Conservation (phyloP, 1,140 invertebrate species). For the Drosophila asahinai region DNA sequence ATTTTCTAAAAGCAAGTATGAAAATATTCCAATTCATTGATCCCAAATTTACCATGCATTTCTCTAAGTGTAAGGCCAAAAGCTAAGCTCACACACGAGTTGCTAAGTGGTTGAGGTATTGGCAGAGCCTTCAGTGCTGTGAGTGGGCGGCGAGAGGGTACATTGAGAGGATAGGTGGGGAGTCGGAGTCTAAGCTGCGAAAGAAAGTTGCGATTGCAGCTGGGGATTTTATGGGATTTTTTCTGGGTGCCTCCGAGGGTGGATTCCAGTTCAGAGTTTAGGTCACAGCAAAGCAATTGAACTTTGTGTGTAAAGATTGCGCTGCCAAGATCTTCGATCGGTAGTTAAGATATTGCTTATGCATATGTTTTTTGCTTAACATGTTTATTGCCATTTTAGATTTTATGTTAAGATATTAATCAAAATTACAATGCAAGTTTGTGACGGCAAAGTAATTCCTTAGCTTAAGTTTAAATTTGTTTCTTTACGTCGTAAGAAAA, state of each 20-base stretch:
- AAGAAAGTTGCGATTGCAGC: conserved; percentile 53
- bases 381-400: neutral
- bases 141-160: conserved; percentile 21
- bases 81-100: conserved; percentile 55
- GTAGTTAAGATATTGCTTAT: conserved; percentile 15
- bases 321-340: conserved; percentile 15
- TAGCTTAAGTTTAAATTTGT: too few species aligned
- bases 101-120: conserved; percentile 64
- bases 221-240: conserved; percentile 19
- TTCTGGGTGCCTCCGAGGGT: conserved; percentile 30
- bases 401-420: neutral
- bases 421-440: neutral
- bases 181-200: conserved; percentile 10
- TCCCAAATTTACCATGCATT: too few species aligned
- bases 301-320: conserved; percentile 34
- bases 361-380: neutral
- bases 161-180: conserved; percentile 4
- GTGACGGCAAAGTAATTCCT: too few species aligned
- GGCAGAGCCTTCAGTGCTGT: conserved; percentile 27
- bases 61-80: neutral
- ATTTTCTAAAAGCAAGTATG: too few species aligned
- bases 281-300: conserved; percentile 42
- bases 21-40: too few species aligned
- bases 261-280: conserved; percentile 56
- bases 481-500: neutral